Evolutionary conservation across 2,113 vertebrate species (phyloP).

Genomic region (Plecturocebus donacophilus): DNA sequence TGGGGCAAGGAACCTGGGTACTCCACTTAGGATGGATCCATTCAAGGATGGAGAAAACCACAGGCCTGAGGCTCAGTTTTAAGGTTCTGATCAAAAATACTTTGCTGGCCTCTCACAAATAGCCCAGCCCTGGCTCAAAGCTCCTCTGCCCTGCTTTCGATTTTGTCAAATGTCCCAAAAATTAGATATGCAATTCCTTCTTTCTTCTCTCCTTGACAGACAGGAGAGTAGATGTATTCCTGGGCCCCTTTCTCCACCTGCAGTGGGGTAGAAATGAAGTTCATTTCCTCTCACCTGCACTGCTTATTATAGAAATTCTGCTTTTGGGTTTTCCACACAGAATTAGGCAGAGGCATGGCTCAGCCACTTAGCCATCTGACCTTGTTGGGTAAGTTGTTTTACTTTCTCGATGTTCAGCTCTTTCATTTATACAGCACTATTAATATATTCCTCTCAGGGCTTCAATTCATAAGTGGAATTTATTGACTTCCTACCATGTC

Average conservation of each 20-base stretch:
- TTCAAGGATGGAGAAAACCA: background rate
- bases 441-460: background rate
- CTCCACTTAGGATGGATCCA: background rate
- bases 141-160: background rate
- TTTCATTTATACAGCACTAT: background rate
- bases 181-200: background rate
- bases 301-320: background rate
- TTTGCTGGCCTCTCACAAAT: background rate
- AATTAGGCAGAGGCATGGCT: background rate
- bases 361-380: background rate
- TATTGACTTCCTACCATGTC: background rate
- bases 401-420: background rate
- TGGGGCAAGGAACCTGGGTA: accelerated
- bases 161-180: background rate
- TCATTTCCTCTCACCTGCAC: accelerated
- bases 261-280: background rate
- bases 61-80: background rate
- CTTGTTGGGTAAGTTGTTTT: background rate
- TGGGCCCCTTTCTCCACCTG: no score
- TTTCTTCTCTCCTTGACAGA: background rate
- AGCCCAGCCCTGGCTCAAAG: background rate
- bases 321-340: background rate
- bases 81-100: background rate
- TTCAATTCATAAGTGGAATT: background rate
- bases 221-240: background rate